Evolutionary conservation across 1,140 invertebrate genomes (phyloP), one percentile per base, ranked within the genome.

Genomic region (Pseudomyrmex cubaensis): DNA sequence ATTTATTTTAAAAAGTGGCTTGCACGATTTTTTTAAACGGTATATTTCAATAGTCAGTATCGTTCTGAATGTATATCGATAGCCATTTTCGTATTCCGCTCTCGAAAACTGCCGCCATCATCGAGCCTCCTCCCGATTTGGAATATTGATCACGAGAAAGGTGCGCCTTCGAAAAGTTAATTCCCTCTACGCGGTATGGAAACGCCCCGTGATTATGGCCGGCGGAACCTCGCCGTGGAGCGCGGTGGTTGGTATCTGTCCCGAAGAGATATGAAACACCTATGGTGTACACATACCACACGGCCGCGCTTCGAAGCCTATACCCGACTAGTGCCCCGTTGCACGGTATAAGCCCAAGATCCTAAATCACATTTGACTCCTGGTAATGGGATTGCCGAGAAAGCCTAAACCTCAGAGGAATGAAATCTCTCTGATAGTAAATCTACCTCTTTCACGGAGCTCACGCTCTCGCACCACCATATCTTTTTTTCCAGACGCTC

Each of bases 331-430:
- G 61, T 66, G 12, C 1, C 2, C 50, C 35, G 35, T 35, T 35
- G 82, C 48, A 50, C 80, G 82, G 78, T 83, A 83, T 86, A 89
- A 88, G 84, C 75, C 86, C 89, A 91, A 69, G 91, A 92, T 92
- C 92, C 90, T 93, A 93, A 93, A 93, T 93, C 92, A 93, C 91
- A 89, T 93, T 93, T 93, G 92, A 93, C 92, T 93, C 77, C 87
- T 83, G 88, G 88, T 93, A 91, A 93, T 91, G 90, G 90, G 90
- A 92, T 90, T 90, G 89, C 89, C 87, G 35, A 89, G 88, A 91
- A 90, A 90, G 84, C 87, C 89, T 85, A 86, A 89, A 88, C 84
- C 88, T 82, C 78, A 66, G 69, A 89, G 88, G 85, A 90, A 86
- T 87, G 83, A 91, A 91, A 90, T 90, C 86, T 80, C 61, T 85